These are phyloP conservation scores for Acrossocheilus fasciatus DNA, from an alignment of 2,797 vertebrate species.

Conservation along the genomic window DNA sequence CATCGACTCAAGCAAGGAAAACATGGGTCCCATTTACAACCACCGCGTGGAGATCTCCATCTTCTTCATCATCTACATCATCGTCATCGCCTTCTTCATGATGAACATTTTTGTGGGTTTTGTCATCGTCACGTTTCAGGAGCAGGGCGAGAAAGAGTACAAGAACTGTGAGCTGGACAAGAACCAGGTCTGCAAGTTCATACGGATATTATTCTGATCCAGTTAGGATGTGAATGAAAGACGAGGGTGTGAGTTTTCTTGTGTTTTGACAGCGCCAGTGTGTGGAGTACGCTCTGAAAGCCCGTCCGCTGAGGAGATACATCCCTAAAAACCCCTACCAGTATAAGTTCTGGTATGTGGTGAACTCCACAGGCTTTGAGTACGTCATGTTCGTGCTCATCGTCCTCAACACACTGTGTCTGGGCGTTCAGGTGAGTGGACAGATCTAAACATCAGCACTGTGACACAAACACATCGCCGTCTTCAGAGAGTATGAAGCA, in stretches of 20 bases:
- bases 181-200: conserved; percentile 89
- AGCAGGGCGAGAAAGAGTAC: conserved; percentile 98
- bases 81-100: conserved; percentile 99
- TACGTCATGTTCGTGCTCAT: conserved; percentile 99
- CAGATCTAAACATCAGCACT: background rate
- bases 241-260: background rate
- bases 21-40: conserved; percentile 95
- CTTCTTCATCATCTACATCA: conserved; percentile 99
- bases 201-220: background rate
- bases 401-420: conserved; percentile 98
- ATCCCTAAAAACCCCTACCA: conserved; percentile 99
- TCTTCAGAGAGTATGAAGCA: background rate
- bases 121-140: conserved; percentile 98
- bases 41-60: conserved; percentile 97
- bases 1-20: conserved; percentile 95
- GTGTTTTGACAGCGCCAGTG: conserved; percentile 87
- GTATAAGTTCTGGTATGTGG: conserved; percentile 99
- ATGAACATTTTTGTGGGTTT: conserved; percentile 99
- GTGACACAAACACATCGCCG: background rate
- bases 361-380: conserved; percentile 98
- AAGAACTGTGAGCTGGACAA: conserved; percentile 99
- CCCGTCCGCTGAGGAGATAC: conserved; percentile 93
- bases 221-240: background rate
- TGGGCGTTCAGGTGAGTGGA: conserved; percentile 94
- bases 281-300: conserved; percentile 97